Base-by-base conservation (phyloP, 2,113 vertebrate genomes). In the Pipa parva region DNA sequence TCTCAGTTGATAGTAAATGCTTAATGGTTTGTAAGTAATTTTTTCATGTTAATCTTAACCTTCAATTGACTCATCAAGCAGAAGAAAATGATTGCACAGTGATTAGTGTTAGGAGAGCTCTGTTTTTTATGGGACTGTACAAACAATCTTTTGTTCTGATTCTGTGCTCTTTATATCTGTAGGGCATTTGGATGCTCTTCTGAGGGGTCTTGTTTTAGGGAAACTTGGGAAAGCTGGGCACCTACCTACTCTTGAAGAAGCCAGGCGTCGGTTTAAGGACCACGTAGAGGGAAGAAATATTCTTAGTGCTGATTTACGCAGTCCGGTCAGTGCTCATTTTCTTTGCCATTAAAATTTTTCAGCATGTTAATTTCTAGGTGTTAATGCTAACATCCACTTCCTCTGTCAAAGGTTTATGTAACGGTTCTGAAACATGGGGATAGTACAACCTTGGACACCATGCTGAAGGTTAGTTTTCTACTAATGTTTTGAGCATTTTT, bases 371-470 rank as follows among this genome's bases (percentile, higher is more conserved):
- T n/a, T n/a, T n/a, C n/a, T n/a, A n/a, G n/a, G n/a, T n/a, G 20
- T 20, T 6, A 13, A 9, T 36, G 10, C 15, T 36, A 36, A 36
- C 45, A 52, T 9, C 29, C 17, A 29, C 3, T 2, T 71, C 71
- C 17, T 66, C 27, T 2, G 50, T 37, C 1, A 18, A 74, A 99
- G 96, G 97, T 99, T 22, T 99, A 99, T 71, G 82, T 98, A 59
- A 98, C 96, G 0, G 87, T 99, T 78, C 66, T 99, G 82, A 99
- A 99, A 78, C 94, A 99, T 1, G 97, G 97, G 45, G 96, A 99
- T 66, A 87, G 85, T 46, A 64, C 85, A 66, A 92, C 94, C 0
- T 76, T 99, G 85, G 97, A 99, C 59, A 92, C 93, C 2, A 99
- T 99, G 97, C 77, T 99, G 17, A 99, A 97, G 93, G 97, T 98